phyloP scores from a whole-genome alignment of 2,888 invertebrate genomes.

The Azorinus chamasolen region DNA sequence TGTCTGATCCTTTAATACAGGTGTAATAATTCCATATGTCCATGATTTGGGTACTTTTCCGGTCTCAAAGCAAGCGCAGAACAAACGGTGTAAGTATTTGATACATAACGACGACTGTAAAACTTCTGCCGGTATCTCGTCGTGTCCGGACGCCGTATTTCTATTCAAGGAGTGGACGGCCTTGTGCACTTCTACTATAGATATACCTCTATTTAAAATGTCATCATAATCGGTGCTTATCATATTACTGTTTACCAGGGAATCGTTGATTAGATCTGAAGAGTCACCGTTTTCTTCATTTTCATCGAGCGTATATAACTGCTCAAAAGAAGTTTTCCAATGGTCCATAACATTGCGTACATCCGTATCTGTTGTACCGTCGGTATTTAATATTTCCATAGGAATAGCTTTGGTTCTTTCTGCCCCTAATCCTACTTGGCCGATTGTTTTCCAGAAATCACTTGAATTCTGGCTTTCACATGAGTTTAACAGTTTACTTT shows the following conservation, averaged over 20 bases:
- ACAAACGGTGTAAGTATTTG: conserved; percentile 11
- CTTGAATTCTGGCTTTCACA: too few relatives aligned
- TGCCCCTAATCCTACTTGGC: neutral
- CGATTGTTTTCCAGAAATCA: too few relatives aligned
- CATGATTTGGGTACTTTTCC: conserved; percentile 14
- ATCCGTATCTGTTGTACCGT: neutral
- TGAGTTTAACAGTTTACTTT: conserved; percentile 2
- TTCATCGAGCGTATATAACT: neutral
- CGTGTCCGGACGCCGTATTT: conserved; percentile 3
- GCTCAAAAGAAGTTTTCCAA: conserved; percentile 7
- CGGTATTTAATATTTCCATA: neutral
- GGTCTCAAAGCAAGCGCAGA: conserved; percentile 25
- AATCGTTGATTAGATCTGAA: too few relatives aligned
- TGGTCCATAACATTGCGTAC: neutral
- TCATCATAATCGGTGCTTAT: too few relatives aligned
- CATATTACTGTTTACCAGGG: too few relatives aligned
- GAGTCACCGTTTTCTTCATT: too few relatives aligned
- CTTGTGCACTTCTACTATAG: neutral
- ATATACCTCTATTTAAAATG: neutral
- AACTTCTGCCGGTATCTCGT: conserved; percentile 12
- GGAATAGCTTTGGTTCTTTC: conserved; percentile 4
- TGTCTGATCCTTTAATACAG: neutral
- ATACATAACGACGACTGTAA: conserved; percentile 4
- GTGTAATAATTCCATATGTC: conserved; percentile 15
- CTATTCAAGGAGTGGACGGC: neutral